Evolutionary conservation across 2,888 invertebrate species (phyloP).

Genomic region (Drosophila prolongata): DNA sequence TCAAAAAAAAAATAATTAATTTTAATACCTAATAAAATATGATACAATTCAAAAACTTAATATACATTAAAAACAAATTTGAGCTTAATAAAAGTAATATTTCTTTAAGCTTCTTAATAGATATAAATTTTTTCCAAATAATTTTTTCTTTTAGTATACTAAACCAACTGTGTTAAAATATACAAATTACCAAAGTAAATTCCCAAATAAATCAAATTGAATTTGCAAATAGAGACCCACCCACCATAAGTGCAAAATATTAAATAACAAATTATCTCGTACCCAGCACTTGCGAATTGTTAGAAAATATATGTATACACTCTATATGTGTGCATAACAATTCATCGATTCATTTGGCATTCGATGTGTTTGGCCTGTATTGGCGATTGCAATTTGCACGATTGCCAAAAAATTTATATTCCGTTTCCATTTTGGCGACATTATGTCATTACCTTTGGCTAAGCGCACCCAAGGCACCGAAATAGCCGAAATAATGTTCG

Average conservation of each 20-base stretch:
- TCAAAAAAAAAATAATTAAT: too few species aligned
- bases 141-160: not conserved
- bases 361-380: conserved; percentile 43
- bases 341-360: conserved; percentile 52
- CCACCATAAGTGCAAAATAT: conserved; percentile 17
- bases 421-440: conserved; percentile 48
- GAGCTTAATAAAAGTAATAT: too few species aligned
- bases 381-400: conserved; percentile 56
- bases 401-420: conserved; percentile 52
- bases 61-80: too few species aligned
- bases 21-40: too few species aligned
- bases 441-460: conserved; percentile 52
- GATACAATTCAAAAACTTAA: too few species aligned
- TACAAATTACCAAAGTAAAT: not conserved
- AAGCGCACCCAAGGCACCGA: conserved; percentile 15
- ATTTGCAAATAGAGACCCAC: conserved; percentile 6
- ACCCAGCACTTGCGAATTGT: conserved; percentile 25
- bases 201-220: not conserved
- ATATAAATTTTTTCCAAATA: too few species aligned
- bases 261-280: conserved; percentile 44
- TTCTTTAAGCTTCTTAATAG: too few species aligned
- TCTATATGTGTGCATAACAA: conserved; percentile 28
- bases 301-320: conserved; percentile 3
- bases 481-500: conserved; percentile 30
- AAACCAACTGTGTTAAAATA: not conserved